Conservation (phyloP, 2,113 vertebrate genomes). For the Rostratula benghalensis region DNA sequence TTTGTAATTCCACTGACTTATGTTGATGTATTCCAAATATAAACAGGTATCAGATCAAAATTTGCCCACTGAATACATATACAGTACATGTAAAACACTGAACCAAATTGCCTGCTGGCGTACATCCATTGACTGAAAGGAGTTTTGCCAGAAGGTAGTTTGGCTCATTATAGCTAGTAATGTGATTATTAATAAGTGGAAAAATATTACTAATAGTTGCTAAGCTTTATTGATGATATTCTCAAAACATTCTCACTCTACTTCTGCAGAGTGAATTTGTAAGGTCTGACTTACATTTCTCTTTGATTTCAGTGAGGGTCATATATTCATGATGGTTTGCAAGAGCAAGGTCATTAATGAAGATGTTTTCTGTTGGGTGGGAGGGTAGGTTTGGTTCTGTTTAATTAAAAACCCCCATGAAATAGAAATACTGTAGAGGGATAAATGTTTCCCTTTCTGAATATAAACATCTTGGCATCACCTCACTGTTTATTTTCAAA, state of each 20-base stretch:
- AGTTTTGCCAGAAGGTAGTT: conserved; percentile 66
- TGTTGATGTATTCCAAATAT: conserved; percentile 34
- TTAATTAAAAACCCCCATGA: conserved; percentile 48
- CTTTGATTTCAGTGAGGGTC: background rate
- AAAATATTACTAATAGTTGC: conserved; percentile 53
- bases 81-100: conserved; percentile 39
- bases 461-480: conserved; percentile 75
- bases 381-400: conserved; percentile 6
- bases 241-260: background rate
- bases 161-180: conserved; percentile 60
- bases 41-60: conserved; percentile 64
- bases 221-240: conserved; percentile 51
- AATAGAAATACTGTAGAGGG: conserved; percentile 53
- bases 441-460: conserved; percentile 66
- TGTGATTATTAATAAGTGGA: conserved; percentile 61
- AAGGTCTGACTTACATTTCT: background rate
- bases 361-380: conserved; percentile 26
- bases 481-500: conserved; percentile 74
- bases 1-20: conserved; percentile 8
- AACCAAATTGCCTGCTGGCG: conserved; percentile 43
- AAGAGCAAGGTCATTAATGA: conserved; percentile 32
- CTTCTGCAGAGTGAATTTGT: background rate
- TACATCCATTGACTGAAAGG: conserved; percentile 32
- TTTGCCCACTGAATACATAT: conserved; percentile 17
- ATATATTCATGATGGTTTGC: background rate